Base-by-base conservation (phyloP, 2,888 invertebrate species). In the Synergus umbraculus region DNA sequence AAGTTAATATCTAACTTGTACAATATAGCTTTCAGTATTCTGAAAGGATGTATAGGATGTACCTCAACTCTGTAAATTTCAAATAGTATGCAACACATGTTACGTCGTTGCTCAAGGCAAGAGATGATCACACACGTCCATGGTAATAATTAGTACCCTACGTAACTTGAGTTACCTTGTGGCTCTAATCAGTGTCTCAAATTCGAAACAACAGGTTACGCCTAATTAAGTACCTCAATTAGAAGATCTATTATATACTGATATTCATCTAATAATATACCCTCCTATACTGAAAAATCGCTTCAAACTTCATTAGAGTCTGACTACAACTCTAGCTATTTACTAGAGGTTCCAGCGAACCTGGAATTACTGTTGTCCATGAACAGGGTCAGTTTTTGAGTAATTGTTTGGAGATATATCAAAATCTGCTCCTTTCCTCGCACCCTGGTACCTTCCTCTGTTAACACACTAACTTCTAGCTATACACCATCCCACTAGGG, bases 401-500 rank as follows among this genome's bases (percentile, higher is more conserved):
- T 18, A 46, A 69, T 69, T 69, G 10, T 69, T 69, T 46, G 49
- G 9, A 22, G 69, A 69, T 46, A 0, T 10, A 43, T n/a, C 43
- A 43, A 18, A 37, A 73, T 10, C 37, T 37, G 37, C 9, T 63
- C 29, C 43, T 63, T n/a, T 58, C 60, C 43, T 76, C 15, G 41
- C 58, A 58, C 41, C 58, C 46, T 58, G 5, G 41, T 13, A 41
- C 76, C 76, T 76, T 76, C 15, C 76, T 46, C 37, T 76, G 41
- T 60, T 76, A 76, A 76, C 76, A 44, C 46, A 64, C 76, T 64
- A 76, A 76, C 63, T 4, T 44, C 18, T 63, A n/a, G 22, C 60
- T 43, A 60, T 64, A 63, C 22, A 73, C n/a, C 73, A 73, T 54
- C 82, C 81, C 82, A 81, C 79, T 82, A 84, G 83, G 84, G 78